A percentile compares a stretch with the other conserved stretches of the same genome.
Conservation (phyloP, 2,888 invertebrate genomes). For the Alsophila aescularia region DNA sequence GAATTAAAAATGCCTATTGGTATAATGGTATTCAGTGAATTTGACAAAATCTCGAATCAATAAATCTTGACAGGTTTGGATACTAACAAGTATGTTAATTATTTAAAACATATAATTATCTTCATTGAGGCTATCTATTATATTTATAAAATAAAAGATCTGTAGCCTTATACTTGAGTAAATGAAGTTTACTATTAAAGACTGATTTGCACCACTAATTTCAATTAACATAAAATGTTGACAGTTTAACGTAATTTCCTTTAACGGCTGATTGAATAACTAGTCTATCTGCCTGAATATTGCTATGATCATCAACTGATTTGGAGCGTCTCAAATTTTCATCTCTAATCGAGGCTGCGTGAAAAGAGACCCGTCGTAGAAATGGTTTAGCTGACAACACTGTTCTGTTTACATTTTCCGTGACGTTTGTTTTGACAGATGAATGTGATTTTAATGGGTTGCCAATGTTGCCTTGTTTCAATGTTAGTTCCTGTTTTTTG, state of each 20-base stretch:
- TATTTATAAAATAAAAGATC: constrained; percentile 27
- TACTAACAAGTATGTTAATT: background rate
- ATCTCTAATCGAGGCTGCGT: no score
- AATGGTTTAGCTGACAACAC: no score
- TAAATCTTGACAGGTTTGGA: constrained; percentile 13
- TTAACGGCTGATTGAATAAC: no score
- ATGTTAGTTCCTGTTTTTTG: no score
- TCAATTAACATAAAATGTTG: background rate
- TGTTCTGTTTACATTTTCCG: no score
- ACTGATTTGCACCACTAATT: constrained; percentile 30
- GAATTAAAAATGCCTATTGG: constrained; percentile 15
- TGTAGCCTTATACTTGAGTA: constrained; percentile 20
- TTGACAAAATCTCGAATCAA: constrained; percentile 17
- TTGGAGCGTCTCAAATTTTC: no score
- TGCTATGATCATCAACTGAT: no score
- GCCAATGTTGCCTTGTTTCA: no score
- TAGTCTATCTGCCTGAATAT: background rate
- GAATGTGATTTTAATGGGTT: no score
- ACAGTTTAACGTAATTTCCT: background rate
- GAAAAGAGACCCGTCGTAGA: no score
- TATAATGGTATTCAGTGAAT: background rate
- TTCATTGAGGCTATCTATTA: constrained; percentile 22
- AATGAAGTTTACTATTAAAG: constrained; percentile 17
- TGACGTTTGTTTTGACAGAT: no score
- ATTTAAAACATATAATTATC: constrained; percentile 8